Base-by-base conservation (phyloP, 2,113 vertebrate species). In the Gasterosteus aculeatus region DNA sequence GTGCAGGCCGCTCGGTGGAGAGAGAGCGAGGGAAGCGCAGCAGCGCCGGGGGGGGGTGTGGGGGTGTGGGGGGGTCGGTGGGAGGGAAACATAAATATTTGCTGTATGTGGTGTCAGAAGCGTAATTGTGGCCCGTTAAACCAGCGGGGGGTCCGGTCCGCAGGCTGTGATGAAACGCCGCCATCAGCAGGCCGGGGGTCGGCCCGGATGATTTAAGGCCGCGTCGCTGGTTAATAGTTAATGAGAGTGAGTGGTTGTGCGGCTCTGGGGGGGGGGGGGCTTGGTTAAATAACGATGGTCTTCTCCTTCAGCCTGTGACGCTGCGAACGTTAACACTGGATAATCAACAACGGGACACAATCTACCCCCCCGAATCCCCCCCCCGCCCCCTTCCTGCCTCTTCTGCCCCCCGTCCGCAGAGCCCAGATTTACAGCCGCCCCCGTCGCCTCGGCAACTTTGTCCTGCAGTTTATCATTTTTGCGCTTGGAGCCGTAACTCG, bases 401-500 rank as follows among this genome's bases (percentile, higher is more conserved):
- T 84, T 90, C 87, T 90, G n/a, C 42, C 46, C 38, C 78, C 83
- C 59, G 85, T 84, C 88, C 83, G 4, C 61, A 2, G 9, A 54
- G 29, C 72, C 73, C 78, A 85, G 89, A 92, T 93, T 91, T 92
- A 93, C 84, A 66, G 84, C 82, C 53, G 77, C 77, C 81, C 77
- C 77, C 14, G 53, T 85, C 90, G 53, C 85, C 77, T 72, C 78
- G 15, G 80, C 85, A 82, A 83, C 89, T 89, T 69, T 63, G 72
- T 76, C 63, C 81, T 5, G 83, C 78, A 91, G 86, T 89, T 91
- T 88, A 92, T 93, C 88, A 92, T 91, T 89, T 91, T 88, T 90
- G 33, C 33, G 9, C 69, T 18, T 29, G 39, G 9, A 38, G 73
- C 69, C 42, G 72, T 92, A 89, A 87, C 63, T 92, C 91, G 90